Evolutionary conservation across 2,888 invertebrate species (phyloP), one percentile per base, ranked within the genome.

Genomic region (Tetropium fuscum): DNA sequence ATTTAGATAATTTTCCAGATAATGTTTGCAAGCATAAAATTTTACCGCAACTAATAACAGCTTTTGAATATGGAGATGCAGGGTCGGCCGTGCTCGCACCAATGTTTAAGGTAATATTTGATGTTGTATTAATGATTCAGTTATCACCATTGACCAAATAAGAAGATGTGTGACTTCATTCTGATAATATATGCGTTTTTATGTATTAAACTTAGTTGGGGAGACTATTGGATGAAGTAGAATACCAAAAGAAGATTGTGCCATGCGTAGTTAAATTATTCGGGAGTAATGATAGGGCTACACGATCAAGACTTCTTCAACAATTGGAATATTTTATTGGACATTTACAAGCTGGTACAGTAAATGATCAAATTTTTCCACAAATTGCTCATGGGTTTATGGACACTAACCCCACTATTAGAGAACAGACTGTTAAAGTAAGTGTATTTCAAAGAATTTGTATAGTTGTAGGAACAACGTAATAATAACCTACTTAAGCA

Each of bases 221-320:
- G 11, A 90, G 94, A 80, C 83, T 96, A 53, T 82, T 99, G 63
- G 93, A 94, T 43, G 94, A 95, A 74, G 87, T 87, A 0, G 98
- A 98, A 74, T 99, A 98, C 82, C 98, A 99, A 81, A 92, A 90
- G 77, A 93, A 93, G 77, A 95, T 99, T 75, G 97, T 98, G 45
- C 98, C 98, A 1, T 98, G 98, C 80, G 94, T 99, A 16, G 94
- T 98, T 4, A 98, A 98, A 81, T 84, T 99, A 61, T 99, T 98
- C 81, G 91, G 92, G 0, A 97, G 97, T 1, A 95, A 96, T 66
- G 99, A 99, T 82, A 86, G 99, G 73, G 95, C 96, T 1, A 99
- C 98, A 0, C 86, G 99, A 66, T 94, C 98, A 1, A 89, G 97
- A 66, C 86, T 99, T 40, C 83, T 99, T 63, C 97, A 97, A 77